Conservation (phyloP, 2,113 vertebrate species). For the Pandion haliaetus region DNA sequence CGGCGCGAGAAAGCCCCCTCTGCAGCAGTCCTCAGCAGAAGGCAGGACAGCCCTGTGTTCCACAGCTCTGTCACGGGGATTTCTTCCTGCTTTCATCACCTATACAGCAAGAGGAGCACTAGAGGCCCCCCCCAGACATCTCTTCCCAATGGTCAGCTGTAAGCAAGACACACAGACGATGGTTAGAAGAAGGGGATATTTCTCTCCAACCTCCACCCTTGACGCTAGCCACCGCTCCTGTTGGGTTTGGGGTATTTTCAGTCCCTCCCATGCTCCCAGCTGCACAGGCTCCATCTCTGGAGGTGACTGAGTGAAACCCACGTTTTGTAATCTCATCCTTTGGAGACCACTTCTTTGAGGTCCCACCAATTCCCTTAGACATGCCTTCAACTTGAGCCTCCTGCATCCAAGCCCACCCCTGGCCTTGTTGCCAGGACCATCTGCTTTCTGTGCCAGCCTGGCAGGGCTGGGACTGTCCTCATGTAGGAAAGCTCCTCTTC, state of each 20-base stretch:
- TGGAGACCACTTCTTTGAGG: not conserved
- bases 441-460: not conserved
- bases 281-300: not conserved
- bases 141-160: not conserved
- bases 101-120: not conserved
- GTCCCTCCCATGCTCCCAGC: not conserved
- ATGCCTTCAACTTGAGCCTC: not conserved
- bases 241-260: not conserved
- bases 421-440: not conserved
- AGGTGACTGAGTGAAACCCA: not conserved
- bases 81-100: not conserved
- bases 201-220: not conserved
- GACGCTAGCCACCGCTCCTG: not conserved
- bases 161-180: not conserved
- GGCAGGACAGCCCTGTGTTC: not conserved
- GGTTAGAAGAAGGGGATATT: not conserved
- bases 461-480: not conserved
- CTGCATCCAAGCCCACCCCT: not conserved
- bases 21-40: rapidly evolving
- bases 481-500: not conserved
- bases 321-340: not conserved
- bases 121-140: rapidly evolving
- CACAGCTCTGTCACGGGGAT: not conserved
- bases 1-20: not conserved
- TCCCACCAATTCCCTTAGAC: not conserved